phyloP scores from a whole-genome alignment of 2,113 vertebrate species.

The Pristiophorus japonicus region DNA sequence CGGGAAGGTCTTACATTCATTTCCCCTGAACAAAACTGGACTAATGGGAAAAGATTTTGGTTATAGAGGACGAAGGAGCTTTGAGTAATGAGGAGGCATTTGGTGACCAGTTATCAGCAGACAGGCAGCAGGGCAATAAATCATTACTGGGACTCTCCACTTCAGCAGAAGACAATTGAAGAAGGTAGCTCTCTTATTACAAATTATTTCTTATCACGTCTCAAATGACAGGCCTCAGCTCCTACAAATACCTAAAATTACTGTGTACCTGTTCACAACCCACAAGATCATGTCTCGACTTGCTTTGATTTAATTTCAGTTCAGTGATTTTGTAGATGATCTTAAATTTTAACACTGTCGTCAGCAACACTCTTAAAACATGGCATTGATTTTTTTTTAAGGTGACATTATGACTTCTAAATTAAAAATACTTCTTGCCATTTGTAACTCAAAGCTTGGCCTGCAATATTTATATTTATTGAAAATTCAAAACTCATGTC shows the following conservation, averaged over 20 bases:
- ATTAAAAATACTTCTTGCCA: no score
- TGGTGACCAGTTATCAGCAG: slow-evolving; percentile 66
- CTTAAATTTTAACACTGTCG: no score
- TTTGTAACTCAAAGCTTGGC: no score
- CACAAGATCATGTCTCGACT: no score
- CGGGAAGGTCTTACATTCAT: slow-evolving; percentile 64
- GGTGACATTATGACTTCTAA: no score
- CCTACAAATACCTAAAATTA: slow-evolving; percentile 52
- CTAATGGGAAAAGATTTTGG: slow-evolving; percentile 65
- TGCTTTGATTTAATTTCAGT: no score
- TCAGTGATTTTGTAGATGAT: no score
- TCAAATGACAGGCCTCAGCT: slow-evolving; percentile 56
- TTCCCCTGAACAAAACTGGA: slow-evolving; percentile 61
- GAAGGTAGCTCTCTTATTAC: slow-evolving; percentile 68
- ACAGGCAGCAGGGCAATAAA: slow-evolving; percentile 71
- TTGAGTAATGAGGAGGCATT: slow-evolving; percentile 74
- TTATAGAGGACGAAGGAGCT: slow-evolving; percentile 64
- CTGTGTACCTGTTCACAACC: no score
- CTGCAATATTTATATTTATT: slow-evolving; percentile 13
- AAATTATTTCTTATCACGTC: slow-evolving; percentile 69
- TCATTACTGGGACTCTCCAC: slow-evolving; percentile 60
- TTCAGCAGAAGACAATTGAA: slow-evolving; percentile 56
- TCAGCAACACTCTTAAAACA: no score
- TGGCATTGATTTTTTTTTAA: no score
- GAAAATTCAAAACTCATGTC: neutral